Evolutionary conservation across 2,797 vertebrate genomes (phyloP).

Genomic region (Diplodus puntazzo): DNA sequence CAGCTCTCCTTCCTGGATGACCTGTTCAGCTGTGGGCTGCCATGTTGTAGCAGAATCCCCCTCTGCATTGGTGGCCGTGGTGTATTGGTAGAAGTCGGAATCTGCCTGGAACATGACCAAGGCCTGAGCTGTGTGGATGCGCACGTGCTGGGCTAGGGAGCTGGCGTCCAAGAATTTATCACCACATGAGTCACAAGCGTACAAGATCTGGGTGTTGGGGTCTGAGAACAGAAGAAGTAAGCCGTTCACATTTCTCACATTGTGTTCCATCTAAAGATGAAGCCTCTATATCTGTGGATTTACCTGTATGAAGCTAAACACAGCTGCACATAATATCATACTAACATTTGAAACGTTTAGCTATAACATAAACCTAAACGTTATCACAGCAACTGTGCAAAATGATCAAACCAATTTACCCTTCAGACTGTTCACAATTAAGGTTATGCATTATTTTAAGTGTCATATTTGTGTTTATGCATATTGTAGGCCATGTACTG

Average conservation of each 20-base stretch:
- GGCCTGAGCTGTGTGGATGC: conserved; percentile 98
- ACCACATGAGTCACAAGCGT: conserved; percentile 97
- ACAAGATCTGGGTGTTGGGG: conserved; percentile 97
- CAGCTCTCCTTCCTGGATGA: conserved; percentile 91
- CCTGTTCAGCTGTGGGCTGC: conserved; percentile 89
- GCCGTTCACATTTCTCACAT: neutral
- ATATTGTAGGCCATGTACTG: neutral
- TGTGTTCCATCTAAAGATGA: neutral
- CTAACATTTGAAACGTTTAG: neutral
- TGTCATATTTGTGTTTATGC: neutral
- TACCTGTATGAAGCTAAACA: neutral
- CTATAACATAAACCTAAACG: too few relatives aligned
- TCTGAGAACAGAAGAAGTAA: conserved; percentile 81
- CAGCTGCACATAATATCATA: neutral
- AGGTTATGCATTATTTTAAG: neutral
- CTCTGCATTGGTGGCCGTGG: conserved; percentile 65
- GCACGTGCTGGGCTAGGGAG: conserved; percentile 96
- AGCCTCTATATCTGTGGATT: neutral
- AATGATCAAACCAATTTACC: neutral
- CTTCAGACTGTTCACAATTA: neutral
- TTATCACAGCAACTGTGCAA: neutral
- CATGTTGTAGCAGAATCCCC: conserved; percentile 84
- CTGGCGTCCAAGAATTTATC: conserved; percentile 96
- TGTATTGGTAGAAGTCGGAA: conserved; percentile 96
- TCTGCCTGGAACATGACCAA: conserved; percentile 99